A percentile compares a stretch with the other conserved stretches of the same genome.
Evolutionary conservation across 2,113 vertebrate genomes (phyloP).

Genomic region (Marmota monax): DNA sequence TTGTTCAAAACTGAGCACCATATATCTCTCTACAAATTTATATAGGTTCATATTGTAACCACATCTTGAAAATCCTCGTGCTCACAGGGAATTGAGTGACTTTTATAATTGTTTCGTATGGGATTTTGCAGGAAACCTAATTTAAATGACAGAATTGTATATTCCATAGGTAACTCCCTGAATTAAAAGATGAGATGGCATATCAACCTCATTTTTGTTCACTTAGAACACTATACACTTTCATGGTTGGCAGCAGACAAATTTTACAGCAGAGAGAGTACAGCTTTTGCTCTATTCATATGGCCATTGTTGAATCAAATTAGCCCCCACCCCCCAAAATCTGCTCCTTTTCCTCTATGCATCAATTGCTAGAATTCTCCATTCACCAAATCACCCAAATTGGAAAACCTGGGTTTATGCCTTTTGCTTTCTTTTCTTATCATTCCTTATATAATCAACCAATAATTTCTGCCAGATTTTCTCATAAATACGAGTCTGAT

Average conservation of each 20-base stretch:
- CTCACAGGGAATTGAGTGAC: not conserved
- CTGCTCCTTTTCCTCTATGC: not conserved
- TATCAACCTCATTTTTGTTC: not conserved
- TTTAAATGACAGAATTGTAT: not conserved
- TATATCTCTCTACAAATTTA: not conserved
- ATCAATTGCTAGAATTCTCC: not conserved
- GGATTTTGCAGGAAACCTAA: not conserved
- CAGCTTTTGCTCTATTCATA: not conserved
- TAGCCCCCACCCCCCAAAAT: not conserved
- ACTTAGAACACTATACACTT: not conserved
- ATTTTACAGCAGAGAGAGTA: not conserved
- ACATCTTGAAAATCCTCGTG: not conserved
- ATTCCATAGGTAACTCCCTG: not conserved
- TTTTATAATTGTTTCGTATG: not conserved
- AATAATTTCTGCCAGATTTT: conserved; percentile 44
- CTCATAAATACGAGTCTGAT: conserved; percentile 6
- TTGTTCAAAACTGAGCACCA: not conserved
- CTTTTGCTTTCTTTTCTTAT: conserved; percentile 55
- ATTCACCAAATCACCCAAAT: not conserved
- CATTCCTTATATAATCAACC: conserved; percentile 27
- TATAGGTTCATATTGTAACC: not conserved
- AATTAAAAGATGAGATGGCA: not conserved
- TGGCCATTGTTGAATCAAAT: not conserved
- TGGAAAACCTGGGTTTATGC: not conserved
- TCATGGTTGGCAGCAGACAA: not conserved